These are phyloP conservation scores for Drosophila imparisetae DNA, from an alignment of 2,888 invertebrate species.

Conservation along the genomic window DNA sequence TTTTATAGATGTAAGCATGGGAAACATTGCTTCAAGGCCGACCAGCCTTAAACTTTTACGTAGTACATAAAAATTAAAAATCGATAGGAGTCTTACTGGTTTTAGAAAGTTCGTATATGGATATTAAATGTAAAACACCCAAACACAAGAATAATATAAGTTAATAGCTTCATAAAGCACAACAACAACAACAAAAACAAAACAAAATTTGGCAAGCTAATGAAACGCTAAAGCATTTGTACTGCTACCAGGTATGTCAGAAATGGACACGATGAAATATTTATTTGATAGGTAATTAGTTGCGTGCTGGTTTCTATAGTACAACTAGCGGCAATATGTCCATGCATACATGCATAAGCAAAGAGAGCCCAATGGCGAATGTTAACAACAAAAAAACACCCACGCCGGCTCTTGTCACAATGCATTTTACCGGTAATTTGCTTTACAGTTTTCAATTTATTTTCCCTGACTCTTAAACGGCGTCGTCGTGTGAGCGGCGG, in stretches of 20 bases:
- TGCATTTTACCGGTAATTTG: constrained; percentile 79
- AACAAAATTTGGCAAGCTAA: not conserved
- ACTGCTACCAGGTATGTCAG: constrained; percentile 4
- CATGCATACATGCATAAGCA: constrained; percentile 19
- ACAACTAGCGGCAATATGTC: constrained; percentile 8
- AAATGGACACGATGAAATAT: constrained; percentile 22
- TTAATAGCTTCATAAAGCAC: constrained; percentile 4
- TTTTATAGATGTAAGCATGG: constrained; percentile 1
- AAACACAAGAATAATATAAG: constrained; percentile 3
- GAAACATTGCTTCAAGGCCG: constrained; percentile 1
- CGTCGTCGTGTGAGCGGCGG: constrained; percentile 60
- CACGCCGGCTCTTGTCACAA: constrained; percentile 77
- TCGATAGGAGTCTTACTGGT: not conserved
- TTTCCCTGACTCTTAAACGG: constrained; percentile 67
- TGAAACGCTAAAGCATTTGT: not conserved
- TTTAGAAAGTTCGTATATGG: constrained; percentile 7
- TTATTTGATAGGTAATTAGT: constrained; percentile 45
- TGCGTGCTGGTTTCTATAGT: constrained; percentile 13
- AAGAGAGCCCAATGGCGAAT: constrained; percentile 33
- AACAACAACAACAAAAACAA: not conserved
- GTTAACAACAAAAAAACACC: constrained; percentile 43
- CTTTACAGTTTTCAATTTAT: constrained; percentile 80
- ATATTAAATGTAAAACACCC: constrained; percentile 7
- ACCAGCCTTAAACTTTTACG: not conserved
- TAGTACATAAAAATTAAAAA: not conserved